A percentile compares a stretch with the other conserved stretches of the same genome.
These are phyloP conservation scores for Sarcophaga variegata DNA, from an alignment of 2,888 invertebrate genomes.

Conservation along the genomic window DNA sequence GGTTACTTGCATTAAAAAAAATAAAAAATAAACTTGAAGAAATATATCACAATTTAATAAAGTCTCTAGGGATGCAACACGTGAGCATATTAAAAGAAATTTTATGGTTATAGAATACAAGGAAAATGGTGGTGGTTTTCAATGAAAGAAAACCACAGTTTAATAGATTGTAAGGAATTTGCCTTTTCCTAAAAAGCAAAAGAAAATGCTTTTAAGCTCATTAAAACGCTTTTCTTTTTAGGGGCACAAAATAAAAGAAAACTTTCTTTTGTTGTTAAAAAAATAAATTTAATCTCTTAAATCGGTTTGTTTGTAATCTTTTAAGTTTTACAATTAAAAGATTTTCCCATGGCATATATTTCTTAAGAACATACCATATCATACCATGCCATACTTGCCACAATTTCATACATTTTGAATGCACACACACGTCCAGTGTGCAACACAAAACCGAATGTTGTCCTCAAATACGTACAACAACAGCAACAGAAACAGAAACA, in stretches of 20 bases:
- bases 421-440: not conserved
- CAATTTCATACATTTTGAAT: not conserved
- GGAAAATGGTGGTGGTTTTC: slow-evolving; percentile 15
- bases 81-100: slow-evolving; percentile 73
- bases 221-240: too few relatives aligned
- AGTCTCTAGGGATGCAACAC: slow-evolving; percentile 80
- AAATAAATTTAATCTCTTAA: too few relatives aligned
- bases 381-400: not conserved
- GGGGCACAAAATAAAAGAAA: too few relatives aligned
- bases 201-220: too few relatives aligned
- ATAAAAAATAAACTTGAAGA: not conserved
- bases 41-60: slow-evolving; percentile 74
- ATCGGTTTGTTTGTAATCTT: too few relatives aligned
- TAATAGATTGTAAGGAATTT: not conserved
- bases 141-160: not conserved
- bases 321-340: too few relatives aligned
- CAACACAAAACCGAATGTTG: not conserved
- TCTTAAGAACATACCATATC: too few relatives aligned
- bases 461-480: not conserved
- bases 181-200: not conserved
- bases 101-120: slow-evolving; percentile 44
- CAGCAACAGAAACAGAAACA: not conserved
- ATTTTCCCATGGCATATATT: too few relatives aligned
- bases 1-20: slow-evolving; percentile 8
- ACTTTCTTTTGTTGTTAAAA: too few relatives aligned